Conservation (phyloP, 2,113 vertebrate species). For the Cariama cristata region DNA sequence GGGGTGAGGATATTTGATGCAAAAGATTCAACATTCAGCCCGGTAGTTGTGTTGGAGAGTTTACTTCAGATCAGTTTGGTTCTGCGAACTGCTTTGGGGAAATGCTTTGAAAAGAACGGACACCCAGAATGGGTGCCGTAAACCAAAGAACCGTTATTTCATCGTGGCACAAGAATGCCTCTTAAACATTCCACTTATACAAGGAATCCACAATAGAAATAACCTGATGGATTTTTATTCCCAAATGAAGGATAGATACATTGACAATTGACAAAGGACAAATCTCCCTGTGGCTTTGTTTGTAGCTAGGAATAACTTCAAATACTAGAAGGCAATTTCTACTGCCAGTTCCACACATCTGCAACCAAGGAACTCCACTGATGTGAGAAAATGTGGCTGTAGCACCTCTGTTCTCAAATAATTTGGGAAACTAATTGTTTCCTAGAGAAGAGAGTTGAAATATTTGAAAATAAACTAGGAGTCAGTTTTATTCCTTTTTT, state of each 20-base stretch:
- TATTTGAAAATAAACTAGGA: constrained; percentile 39
- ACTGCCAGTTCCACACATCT: not conserved
- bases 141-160: not conserved
- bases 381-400: not conserved
- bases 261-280: not conserved
- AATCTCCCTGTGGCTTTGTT: not conserved
- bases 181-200: not conserved
- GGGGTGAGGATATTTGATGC: not conserved
- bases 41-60: not conserved
- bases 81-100: not conserved
- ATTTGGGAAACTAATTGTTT: not conserved
- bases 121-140: not conserved
- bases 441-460: constrained; percentile 45
- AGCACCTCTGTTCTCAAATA: not conserved
- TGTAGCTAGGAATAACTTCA: not conserved
- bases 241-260: not conserved
- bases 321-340: not conserved
- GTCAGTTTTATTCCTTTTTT: not conserved
- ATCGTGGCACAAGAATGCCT: not conserved
- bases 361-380: not conserved
- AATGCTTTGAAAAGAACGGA: not conserved
- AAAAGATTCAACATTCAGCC: not conserved
- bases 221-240: not conserved
- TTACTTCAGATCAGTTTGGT: not conserved
- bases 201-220: not conserved